Base-by-base conservation (phyloP, 2,113 vertebrate species). In the Rutilus rutilus region DNA sequence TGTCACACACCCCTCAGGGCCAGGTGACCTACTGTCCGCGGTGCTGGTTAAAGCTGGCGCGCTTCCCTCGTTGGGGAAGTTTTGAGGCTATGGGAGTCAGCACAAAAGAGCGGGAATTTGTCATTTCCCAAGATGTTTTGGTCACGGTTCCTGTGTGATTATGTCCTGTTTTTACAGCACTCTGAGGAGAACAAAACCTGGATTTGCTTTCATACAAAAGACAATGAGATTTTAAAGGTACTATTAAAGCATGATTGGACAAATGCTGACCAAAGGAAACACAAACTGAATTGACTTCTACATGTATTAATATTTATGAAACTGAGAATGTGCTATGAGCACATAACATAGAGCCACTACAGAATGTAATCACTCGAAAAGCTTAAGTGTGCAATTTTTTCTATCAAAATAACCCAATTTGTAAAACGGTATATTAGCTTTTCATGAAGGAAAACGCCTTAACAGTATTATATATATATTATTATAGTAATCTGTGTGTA, bases 31-130 rank as follows among this genome's bases (percentile, higher is more conserved):
- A 23, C 92, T 96, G 50, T 95, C 95, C 2, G 94, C 92, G 0
- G 94, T 95, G 81, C 90, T 96, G 5, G 94, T 93, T n/a, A 96
- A 95, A 86, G 93, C 95, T 0, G 92, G 92, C 8, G 93, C 92
- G 0, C 89, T 95, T 54, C 93, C 93, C 0, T 71, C 92, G 2
- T 93, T 94, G 64, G 88, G 91, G 85, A 96, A 94, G 87, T 93
- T 94, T 39, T 87, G 30, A 30, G 23, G 30, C 60, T 67, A 81
- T 1, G 3, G 62, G 39, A 65, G 14, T 39, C 36, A 5, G 15
- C 59, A 11, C 64, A 52, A 69, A 50, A 15, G 79, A 45, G 79
- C 21, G 2, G 78, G 78, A 64, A 25, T 81, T 65, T 30, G 14
- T 21, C 11, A 81, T 64, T 80, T 27, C 59, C 39, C 12, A 65